phyloP scores from a whole-genome alignment of 1,140 invertebrate species.

The Drosophila prosaltans region DNA sequence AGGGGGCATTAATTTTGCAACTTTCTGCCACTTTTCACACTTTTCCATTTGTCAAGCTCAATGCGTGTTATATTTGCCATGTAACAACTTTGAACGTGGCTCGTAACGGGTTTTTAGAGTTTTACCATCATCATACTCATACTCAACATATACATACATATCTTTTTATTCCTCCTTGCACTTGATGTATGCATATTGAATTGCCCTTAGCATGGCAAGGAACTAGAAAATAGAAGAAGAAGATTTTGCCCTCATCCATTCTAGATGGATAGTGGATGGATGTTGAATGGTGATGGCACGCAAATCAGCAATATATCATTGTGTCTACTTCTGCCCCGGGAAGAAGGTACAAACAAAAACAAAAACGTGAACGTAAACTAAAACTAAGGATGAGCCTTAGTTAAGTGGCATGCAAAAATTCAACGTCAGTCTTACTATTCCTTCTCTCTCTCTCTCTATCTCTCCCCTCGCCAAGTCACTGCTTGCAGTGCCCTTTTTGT shows the following conservation, averaged over 20 bases:
- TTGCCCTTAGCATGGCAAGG: slow-evolving; percentile 50
- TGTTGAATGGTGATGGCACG: slow-evolving; percentile 43
- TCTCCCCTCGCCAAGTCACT: slow-evolving; percentile 25
- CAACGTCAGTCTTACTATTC: slow-evolving; percentile 43
- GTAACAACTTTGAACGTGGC: slow-evolving; percentile 34
- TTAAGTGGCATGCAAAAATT: slow-evolving; percentile 78
- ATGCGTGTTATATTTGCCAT: slow-evolving; percentile 64
- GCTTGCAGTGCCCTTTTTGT: slow-evolving; percentile 54
- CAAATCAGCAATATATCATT: slow-evolving; percentile 80
- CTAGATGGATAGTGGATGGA: slow-evolving; percentile 12
- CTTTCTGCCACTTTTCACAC: slow-evolving; percentile 13
- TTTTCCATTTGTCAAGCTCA: slow-evolving; percentile 62
- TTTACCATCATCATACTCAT: background rate
- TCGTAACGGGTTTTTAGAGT: slow-evolving; percentile 19
- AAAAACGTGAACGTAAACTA: background rate
- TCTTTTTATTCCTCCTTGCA: slow-evolving; percentile 38
- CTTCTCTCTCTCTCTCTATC: slow-evolving; percentile 13
- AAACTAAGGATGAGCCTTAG: slow-evolving; percentile 16
- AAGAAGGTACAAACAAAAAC: background rate
- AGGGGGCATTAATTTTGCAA: background rate
- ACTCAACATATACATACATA: background rate
- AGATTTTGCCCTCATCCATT: slow-evolving; percentile 34
- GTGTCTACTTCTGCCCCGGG: slow-evolving; percentile 40
- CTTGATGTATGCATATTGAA: slow-evolving; percentile 77
- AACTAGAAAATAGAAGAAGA: slow-evolving; percentile 33